phyloP scores from a whole-genome alignment of 2,888 invertebrate species.

The Alloplasta piceator region DNA sequence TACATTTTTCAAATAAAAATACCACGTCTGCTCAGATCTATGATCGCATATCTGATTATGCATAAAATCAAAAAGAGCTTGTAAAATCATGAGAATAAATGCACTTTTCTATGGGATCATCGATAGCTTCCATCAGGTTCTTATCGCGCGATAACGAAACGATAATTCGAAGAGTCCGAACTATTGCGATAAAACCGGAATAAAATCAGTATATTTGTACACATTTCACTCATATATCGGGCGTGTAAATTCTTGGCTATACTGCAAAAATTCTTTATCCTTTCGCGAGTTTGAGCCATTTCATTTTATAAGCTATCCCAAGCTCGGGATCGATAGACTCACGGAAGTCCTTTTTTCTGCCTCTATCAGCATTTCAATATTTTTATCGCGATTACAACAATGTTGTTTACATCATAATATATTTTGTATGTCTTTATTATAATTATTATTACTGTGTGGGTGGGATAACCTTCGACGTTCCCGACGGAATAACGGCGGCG shows the following conservation, averaged over 20 bases:
- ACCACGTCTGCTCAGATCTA: too few relatives aligned
- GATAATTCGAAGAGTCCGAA: slow-evolving; percentile 23
- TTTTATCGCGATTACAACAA: too few relatives aligned
- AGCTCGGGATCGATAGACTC: too few relatives aligned
- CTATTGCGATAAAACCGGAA: slow-evolving; percentile 14
- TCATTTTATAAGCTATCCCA: not conserved
- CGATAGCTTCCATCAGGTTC: slow-evolving; percentile 1
- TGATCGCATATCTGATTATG: too few relatives aligned
- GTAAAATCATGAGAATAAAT: slow-evolving; percentile 43
- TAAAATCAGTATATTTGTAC: not conserved
- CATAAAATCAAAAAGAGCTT: too few relatives aligned
- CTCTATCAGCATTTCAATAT: too few relatives aligned
- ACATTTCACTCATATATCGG: too few relatives aligned
- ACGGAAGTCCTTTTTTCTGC: too few relatives aligned
- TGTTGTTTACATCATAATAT: not conserved
- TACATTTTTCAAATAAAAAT: too few relatives aligned
- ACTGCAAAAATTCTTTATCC: not conserved
- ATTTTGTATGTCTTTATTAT: not conserved
- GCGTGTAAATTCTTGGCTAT: not conserved
- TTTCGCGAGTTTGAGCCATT: not conserved
- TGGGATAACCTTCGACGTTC: slow-evolving; percentile 17
- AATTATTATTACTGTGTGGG: slow-evolving; percentile 21
- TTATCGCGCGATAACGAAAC: slow-evolving; percentile 37
- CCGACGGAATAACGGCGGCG: slow-evolving; percentile 17
- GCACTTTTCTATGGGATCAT: slow-evolving; percentile 21